phyloP scores from a whole-genome alignment of 2,888 invertebrate genomes.

The Drosophila merina region DNA sequence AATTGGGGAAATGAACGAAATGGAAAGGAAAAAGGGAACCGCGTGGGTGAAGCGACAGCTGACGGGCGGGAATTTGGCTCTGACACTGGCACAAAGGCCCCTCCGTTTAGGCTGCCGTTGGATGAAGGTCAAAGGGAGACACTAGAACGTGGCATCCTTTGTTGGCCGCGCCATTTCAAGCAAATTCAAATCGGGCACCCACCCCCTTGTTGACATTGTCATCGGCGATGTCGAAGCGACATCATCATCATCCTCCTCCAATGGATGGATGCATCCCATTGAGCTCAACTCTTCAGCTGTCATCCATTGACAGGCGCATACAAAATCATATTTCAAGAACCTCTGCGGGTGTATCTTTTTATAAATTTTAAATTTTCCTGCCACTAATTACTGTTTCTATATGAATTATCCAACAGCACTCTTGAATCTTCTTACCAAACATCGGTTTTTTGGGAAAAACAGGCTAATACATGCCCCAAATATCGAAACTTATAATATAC shows the following conservation, averaged over 20 bases:
- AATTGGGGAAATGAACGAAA: not conserved
- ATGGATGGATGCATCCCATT: conserved; percentile 8
- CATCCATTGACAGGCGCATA: conserved; percentile 32
- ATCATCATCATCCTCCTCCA: conserved; percentile 25
- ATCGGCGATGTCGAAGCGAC: conserved; percentile 12
- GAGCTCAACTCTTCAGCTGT: conserved; percentile 45
- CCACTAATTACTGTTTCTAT: conserved; percentile 7
- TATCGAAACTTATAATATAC: no score
- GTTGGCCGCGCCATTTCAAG: conserved; percentile 42
- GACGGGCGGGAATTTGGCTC: conserved; percentile 30
- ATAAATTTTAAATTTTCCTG: not conserved
- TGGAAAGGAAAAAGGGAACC: conserved; percentile 4
- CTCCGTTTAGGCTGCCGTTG: conserved; percentile 20
- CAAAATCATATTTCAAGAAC: conserved; percentile 13
- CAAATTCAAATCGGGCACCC: conserved; percentile 43
- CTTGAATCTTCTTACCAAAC: not conserved
- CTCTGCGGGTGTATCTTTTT: not conserved
- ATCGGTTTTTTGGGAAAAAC: not conserved
- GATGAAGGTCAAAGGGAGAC: conserved; percentile 12
- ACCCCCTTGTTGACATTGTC: conserved; percentile 45
- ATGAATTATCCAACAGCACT: not conserved
- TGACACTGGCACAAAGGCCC: conserved; percentile 39
- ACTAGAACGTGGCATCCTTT: conserved; percentile 23
- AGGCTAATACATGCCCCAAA: no score
- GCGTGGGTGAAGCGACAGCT: conserved; percentile 33